Conservation (phyloP, 1,140 invertebrate genomes). For the Mercenaria mercenaria region DNA sequence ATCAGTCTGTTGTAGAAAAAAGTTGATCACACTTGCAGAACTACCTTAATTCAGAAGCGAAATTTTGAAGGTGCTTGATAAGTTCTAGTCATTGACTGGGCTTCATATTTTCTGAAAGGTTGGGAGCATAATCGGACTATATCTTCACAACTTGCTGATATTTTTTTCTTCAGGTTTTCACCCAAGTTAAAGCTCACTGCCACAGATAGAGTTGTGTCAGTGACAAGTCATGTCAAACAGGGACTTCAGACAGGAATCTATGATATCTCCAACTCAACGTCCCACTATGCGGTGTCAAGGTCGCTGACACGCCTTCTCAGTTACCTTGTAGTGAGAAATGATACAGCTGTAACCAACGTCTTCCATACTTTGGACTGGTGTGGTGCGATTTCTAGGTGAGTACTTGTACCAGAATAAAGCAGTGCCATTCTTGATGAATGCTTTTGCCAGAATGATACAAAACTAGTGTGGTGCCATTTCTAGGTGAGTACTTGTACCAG, state of each 20-base stretch:
- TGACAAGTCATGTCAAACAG: slow-evolving; percentile 73
- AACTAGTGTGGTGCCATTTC: slow-evolving; percentile 76
- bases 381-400: slow-evolving; percentile 76
- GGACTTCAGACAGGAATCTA: slow-evolving; percentile 76
- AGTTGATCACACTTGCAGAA: no score
- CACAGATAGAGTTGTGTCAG: slow-evolving; percentile 75
- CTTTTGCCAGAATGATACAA: no score
- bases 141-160: no score
- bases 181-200: slow-evolving; percentile 75
- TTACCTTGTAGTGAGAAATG: slow-evolving; percentile 73
- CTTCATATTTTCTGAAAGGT: no score
- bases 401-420: no score
- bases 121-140: no score
- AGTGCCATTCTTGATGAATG: no score
- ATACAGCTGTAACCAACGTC: slow-evolving; percentile 61
- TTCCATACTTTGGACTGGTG: slow-evolving; percentile 77
- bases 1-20: no score
- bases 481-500: slow-evolving; percentile 78
- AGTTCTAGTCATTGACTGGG: no score
- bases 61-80: no score
- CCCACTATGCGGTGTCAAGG: slow-evolving; percentile 78
- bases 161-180: slow-evolving; percentile 80
- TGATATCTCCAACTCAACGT: slow-evolving; percentile 80
- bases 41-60: no score
- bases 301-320: slow-evolving; percentile 74